phyloP scores from a whole-genome alignment of 2,797 vertebrate species.

The Manis javanica region DNA sequence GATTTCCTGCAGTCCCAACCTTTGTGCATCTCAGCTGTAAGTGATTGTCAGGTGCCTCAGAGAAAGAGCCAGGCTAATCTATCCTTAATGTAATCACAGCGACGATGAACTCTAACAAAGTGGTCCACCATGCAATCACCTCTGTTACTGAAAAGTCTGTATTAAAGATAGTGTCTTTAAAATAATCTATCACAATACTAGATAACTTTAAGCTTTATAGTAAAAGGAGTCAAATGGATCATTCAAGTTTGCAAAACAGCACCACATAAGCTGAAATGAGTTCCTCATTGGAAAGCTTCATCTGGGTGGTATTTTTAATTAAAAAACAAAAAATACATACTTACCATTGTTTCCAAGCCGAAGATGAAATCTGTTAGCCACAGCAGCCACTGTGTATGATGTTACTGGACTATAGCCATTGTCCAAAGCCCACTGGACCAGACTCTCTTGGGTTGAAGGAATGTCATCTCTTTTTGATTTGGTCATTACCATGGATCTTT shows the following conservation, averaged over 20 bases:
- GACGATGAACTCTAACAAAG: not conserved
- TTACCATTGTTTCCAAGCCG: constrained; percentile 92
- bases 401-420: constrained; percentile 90
- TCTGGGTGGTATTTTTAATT: not conserved
- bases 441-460: constrained; percentile 91
- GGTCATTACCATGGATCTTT: constrained; percentile 89
- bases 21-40: not conserved
- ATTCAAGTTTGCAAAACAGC: constrained; percentile 13
- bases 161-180: not conserved
- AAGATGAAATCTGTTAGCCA: constrained; percentile 95
- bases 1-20: not conserved
- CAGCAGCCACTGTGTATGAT: constrained; percentile 93
- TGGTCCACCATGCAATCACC: not conserved
- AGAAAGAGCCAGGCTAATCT: not conserved
- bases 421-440: constrained; percentile 94
- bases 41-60: not conserved
- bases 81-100: not conserved
- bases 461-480: constrained; percentile 85
- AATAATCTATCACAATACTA: not conserved
- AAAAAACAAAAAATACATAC: constrained; percentile 4
- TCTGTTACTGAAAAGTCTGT: not conserved
- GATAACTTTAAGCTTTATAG: not conserved
- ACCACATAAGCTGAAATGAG: not conserved
- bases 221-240: not conserved
- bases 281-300: constrained; percentile 3